Evolutionary conservation across 2,113 vertebrate species (phyloP), one percentile per base, ranked within the genome.

Genomic region (Pontoporia blainvillei): DNA sequence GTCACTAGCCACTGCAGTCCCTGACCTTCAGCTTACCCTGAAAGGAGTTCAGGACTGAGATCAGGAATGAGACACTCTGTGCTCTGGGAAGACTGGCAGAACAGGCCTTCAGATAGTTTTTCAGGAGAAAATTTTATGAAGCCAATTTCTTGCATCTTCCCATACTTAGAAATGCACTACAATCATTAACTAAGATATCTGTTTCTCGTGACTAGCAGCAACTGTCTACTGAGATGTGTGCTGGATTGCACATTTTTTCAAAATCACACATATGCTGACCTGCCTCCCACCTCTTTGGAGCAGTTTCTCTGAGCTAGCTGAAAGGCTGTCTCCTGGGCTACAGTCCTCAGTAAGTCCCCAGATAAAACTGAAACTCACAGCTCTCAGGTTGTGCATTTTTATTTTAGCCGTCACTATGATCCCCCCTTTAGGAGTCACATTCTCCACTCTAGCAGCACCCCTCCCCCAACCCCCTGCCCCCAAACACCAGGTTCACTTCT

Each of bases 401-500:
- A 79, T 79, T 36, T 79, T 49, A 79, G 52, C 57, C 54, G 20
- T 79, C 49, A 9, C n/a, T 79, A 27, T 79, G 52, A 39, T 15
- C 52, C 1, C 6, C 13, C 2, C 3, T 81, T 21, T 81, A 36
- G 46, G 34, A 84, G 23, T 76, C 59, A 69, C 21, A 2, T 34
- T 54, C 17, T 87, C 13, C 34, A 57, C 2, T 29, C 4, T 27
- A 44, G 36, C 29, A 66, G 71, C 46, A 69, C 25, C 2, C 2
- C 0, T 14, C 4, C 2, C 8, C 10, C 5, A 1, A 46, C 3
- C 29, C 25, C 11, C 54, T 36, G 13, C 4, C 39, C 13, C 34
- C 10, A 69, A 25, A 79, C 34, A 67, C 21, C 41, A 75, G 29
- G 46, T 36, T 61, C 59, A 66, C 20, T 29, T 61, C 44, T 67